Evolutionary conservation across 2,797 vertebrate species (phyloP).

Genomic region (Sciurus vulgaris): DNA sequence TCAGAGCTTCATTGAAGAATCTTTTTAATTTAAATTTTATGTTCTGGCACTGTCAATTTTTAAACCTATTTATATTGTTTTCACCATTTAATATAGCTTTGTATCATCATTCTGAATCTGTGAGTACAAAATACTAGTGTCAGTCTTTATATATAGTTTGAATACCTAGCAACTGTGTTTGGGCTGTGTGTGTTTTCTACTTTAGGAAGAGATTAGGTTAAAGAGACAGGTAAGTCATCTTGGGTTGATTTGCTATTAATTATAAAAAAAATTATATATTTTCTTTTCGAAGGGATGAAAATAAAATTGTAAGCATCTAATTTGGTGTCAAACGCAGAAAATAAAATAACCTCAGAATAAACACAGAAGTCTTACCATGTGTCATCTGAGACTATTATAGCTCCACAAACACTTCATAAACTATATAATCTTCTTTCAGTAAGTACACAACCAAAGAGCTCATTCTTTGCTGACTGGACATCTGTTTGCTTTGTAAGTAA

Average conservation of each 20-base stretch:
- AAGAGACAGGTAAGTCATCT: neutral
- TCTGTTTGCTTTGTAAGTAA: constrained; percentile 9
- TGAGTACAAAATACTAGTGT: neutral
- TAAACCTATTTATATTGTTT: neutral
- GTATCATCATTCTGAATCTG: neutral
- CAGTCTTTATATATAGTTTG: neutral
- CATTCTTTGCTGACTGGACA: neutral
- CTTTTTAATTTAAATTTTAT: neutral
- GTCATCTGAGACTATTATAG: neutral
- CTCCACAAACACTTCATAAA: neutral
- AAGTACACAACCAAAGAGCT: neutral
- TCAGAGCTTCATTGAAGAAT: neutral
- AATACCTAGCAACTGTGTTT: neutral
- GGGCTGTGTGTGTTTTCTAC: neutral
- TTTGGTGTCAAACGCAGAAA: constrained; percentile 38
- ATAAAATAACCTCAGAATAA: constrained; percentile 51
- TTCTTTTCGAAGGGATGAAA: constrained; percentile 46
- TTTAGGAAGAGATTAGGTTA: neutral
- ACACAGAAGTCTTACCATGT: neutral
- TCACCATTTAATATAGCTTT: neutral
- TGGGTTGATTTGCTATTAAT: constrained; percentile 17
- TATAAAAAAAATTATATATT: neutral
- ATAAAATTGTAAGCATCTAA: constrained; percentile 36
- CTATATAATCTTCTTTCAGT: neutral
- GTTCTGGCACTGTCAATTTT: neutral